Evolutionary conservation across 2,888 invertebrate species (phyloP), one percentile per base, ranked within the genome.

Genomic region (Clanis bilineata): DNA sequence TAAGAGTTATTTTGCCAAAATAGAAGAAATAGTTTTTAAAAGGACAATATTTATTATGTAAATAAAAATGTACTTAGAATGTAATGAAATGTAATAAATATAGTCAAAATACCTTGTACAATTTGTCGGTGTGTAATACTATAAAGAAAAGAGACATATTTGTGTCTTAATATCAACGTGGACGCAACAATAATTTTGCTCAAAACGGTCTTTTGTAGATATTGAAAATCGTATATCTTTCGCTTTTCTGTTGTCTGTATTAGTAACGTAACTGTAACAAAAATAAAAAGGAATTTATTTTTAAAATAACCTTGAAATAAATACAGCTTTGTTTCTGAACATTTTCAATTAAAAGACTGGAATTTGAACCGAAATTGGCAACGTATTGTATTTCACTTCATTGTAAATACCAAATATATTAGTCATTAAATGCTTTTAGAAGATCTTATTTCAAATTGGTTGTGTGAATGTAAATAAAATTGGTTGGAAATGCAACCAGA

Each of bases 401-500:
- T 18, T 51, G 51, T 51, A 51, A 51, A 51, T 51, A 51, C 10
- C 10, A 10, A 23, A 23, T 47, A 15, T 12, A n/a, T 10, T 51
- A 51, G 10, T 18, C 15, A 32, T 32, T 15, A 2, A 68, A 69
- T 61, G 82, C 78, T 82, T 82, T 72, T 77, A 83, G 77, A 63
- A 62, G 70, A 71, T 75, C 70, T 66, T 77, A 78, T 79, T 82
- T 80, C 73, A 82, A 82, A 70, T 84, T 72, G 90, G 88, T 90
- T 90, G 89, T 88, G 89, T 88, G 79, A 74, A 67, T 88, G 88
- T 89, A 89, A 80, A 88, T 87, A 87, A 63, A 66, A 57, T 68
- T 80, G 82, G 74, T 61, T 78, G 65, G 76, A 77, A 67, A 71
- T 61, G 70, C 72, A 71, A 74, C 62, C 65, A 68, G 70, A 68